Evolutionary conservation across 1,140 invertebrate genomes (phyloP).

Genomic region (Trinorchestia longiramus): DNA sequence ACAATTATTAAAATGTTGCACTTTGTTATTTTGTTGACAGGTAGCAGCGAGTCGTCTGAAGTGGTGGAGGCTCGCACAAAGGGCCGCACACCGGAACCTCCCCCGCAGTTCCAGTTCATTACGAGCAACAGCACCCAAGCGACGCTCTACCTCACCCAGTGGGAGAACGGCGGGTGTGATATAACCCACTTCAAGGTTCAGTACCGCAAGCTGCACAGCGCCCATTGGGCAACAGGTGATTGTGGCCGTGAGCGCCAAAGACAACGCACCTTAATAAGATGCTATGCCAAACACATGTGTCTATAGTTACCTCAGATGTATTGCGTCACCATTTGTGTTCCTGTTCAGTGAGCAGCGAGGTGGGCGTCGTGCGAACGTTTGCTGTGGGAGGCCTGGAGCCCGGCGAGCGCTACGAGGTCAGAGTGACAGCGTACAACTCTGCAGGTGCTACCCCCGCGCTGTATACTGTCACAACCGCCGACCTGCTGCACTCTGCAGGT

Average conservation of each 20-base stretch:
- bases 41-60: slow-evolving; percentile 77
- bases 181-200: slow-evolving; percentile 77
- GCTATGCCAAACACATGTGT: too few species aligned
- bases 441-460: slow-evolving; percentile 69
- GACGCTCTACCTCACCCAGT: slow-evolving; percentile 74
- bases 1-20: too few species aligned
- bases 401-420: slow-evolving; percentile 70
- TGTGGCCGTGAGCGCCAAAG: background rate
- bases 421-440: slow-evolving; percentile 71
- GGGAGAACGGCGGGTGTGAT: slow-evolving; percentile 80
- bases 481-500: slow-evolving; percentile 7
- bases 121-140: slow-evolving; percentile 75
- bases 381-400: slow-evolving; percentile 69
- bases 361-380: slow-evolving; percentile 64
- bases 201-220: slow-evolving; percentile 70
- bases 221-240: slow-evolving; percentile 54
- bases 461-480: slow-evolving; percentile 47
- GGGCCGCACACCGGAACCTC: slow-evolving; percentile 76
- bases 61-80: slow-evolving; percentile 86
- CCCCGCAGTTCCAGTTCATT: too few species aligned
- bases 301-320: too few species aligned
- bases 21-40: background rate
- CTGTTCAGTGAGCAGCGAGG: slow-evolving; percentile 56
- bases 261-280: too few species aligned
- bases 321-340: too few species aligned